Evolutionary conservation across 2,113 vertebrate genomes (phyloP).

Genomic region (Ailurus styani): DNA sequence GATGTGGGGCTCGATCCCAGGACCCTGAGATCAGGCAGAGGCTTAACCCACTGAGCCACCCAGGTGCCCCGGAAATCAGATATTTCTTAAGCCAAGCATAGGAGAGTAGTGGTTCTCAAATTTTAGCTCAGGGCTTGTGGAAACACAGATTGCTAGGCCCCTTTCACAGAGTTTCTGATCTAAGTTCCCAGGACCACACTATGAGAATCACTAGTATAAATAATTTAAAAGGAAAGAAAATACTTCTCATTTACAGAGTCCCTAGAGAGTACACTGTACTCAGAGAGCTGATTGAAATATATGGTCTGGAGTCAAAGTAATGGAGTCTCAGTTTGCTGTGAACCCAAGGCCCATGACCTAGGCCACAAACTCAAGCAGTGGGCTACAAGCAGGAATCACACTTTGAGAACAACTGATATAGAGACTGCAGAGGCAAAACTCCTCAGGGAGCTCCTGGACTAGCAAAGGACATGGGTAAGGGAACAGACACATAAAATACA

Average conservation of each 20-base stretch:
- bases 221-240: not conserved
- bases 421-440: not conserved
- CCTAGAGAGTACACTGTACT: not conserved
- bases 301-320: not conserved
- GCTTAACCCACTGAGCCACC: too few species aligned
- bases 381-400: not conserved
- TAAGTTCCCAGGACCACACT: not conserved
- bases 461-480: not conserved
- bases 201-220: not conserved
- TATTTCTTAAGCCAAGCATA: not conserved
- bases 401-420: not conserved
- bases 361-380: not conserved
- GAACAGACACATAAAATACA: not conserved
- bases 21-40: too few species aligned
- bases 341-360: not conserved
- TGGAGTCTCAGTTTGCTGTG: not conserved
- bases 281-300: not conserved
- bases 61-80: too few species aligned
- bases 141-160: not conserved
- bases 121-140: not conserved
- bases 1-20: too few species aligned
- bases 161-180: not conserved
- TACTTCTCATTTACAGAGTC: not conserved
- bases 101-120: not conserved
- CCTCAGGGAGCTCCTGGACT: not conserved